A percentile compares a stretch with the other conserved stretches of the same genome.
Conservation (phyloP, 2,113 vertebrate genomes). For the Geothlypis trichas region DNA sequence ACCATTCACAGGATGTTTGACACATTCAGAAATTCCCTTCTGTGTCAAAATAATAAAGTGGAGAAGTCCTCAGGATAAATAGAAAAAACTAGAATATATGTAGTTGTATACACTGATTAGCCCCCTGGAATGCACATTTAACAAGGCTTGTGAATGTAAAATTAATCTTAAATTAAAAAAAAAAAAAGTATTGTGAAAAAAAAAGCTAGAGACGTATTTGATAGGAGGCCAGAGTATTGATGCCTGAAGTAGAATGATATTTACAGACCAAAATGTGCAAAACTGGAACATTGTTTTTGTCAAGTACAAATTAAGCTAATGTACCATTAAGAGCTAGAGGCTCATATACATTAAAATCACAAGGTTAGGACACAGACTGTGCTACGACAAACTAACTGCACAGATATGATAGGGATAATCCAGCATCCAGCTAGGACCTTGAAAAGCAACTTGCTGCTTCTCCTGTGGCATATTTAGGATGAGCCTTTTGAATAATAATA, state of each 20-base stretch:
- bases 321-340: constrained; percentile 17
- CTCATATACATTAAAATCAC: not conserved
- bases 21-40: not conserved
- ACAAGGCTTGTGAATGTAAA: not conserved
- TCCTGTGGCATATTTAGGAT: not conserved
- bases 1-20: not conserved
- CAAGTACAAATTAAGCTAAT: constrained; percentile 42
- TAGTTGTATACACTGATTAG: not conserved
- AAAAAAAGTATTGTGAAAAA: not conserved
- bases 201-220: not conserved
- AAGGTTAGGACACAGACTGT: not conserved
- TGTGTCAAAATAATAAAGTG: not conserved
- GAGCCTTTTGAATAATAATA: not conserved
- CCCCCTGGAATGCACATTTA: not conserved
- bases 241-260: not conserved
- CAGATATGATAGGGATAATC: not conserved
- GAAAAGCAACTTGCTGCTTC: not conserved
- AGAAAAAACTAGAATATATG: not conserved
- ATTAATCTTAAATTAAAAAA: not conserved
- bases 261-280: constrained; percentile 7
- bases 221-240: not conserved
- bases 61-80: not conserved
- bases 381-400: not conserved
- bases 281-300: constrained; percentile 3
- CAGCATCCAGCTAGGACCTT: not conserved